These are phyloP conservation scores for Bursaphelenchus mucronatus DNA, from an alignment of 1,140 invertebrate genomes.

Conservation along the genomic window DNA sequence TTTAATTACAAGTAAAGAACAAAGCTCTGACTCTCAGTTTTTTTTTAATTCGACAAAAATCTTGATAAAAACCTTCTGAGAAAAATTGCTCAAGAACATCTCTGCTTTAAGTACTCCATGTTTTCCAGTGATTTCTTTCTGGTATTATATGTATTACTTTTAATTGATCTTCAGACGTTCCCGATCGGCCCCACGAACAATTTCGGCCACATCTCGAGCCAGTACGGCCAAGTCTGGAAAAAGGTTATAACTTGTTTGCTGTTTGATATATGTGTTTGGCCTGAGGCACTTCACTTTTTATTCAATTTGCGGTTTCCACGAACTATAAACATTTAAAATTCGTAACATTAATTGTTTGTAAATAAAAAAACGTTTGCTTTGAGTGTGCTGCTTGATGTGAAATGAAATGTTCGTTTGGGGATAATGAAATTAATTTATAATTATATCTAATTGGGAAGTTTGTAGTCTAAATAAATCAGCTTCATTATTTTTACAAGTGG, in stretches of 20 bases:
- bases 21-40: too few species aligned
- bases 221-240: constrained; percentile 12
- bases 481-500: too few species aligned
- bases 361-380: constrained; percentile 8
- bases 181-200: constrained; percentile 7
- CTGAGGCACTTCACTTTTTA: constrained; percentile 5
- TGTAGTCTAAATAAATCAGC: too few species aligned
- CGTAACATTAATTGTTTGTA: not conserved
- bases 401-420: too few species aligned
- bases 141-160: too few species aligned
- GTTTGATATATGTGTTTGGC: not conserved
- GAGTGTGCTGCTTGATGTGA: not conserved
- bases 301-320: constrained; percentile 2
- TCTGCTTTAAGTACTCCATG: too few species aligned
- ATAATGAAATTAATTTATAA: too few species aligned
- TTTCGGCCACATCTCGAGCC: not conserved
- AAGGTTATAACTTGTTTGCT: constrained; percentile 6
- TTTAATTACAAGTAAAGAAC: not conserved
- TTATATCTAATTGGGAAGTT: too few species aligned
- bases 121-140: too few species aligned
- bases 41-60: too few species aligned
- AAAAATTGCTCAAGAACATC: too few species aligned
- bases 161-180: constrained; percentile 4
- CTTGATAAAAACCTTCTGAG: too few species aligned
- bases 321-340: not conserved